phyloP scores from a whole-genome alignment of 2,113 vertebrate genomes.

The Hipposideros armiger region DNA sequence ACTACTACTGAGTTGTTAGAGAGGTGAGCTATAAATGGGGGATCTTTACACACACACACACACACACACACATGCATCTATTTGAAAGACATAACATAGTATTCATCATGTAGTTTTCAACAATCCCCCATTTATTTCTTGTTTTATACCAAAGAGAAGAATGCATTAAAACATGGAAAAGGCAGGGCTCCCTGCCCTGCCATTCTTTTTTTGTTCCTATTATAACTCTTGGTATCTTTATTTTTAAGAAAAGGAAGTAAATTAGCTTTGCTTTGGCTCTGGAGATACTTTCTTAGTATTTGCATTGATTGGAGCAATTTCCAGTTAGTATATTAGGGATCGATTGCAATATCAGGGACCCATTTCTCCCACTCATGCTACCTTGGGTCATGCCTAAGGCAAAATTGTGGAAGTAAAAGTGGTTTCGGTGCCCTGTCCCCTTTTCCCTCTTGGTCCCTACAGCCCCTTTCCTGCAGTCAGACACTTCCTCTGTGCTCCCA shows the following conservation, averaged over 20 bases:
- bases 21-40: background rate
- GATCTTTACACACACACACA: background rate
- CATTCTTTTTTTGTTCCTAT: slow-evolving; percentile 17
- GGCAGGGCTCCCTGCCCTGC: background rate
- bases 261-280: slow-evolving; percentile 4
- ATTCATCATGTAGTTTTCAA: background rate
- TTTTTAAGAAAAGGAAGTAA: slow-evolving; percentile 51
- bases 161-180: background rate
- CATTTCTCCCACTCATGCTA: background rate
- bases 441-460: background rate
- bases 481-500: background rate
- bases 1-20: background rate
- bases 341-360: slow-evolving; percentile 31
- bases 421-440: background rate
- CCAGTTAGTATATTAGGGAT: slow-evolving; percentile 49
- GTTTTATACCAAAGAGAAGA: slow-evolving; percentile 30
- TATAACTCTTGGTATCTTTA: slow-evolving; percentile 62
- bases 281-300: slow-evolving; percentile 52
- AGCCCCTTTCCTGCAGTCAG: background rate
- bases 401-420: background rate
- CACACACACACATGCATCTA: background rate
- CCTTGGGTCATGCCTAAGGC: background rate
- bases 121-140: background rate
- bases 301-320: slow-evolving; percentile 60
- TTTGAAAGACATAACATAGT: background rate